Base-by-base conservation (phyloP, 2,113 vertebrate genomes). In the Hyperoodon ampullatus region DNA sequence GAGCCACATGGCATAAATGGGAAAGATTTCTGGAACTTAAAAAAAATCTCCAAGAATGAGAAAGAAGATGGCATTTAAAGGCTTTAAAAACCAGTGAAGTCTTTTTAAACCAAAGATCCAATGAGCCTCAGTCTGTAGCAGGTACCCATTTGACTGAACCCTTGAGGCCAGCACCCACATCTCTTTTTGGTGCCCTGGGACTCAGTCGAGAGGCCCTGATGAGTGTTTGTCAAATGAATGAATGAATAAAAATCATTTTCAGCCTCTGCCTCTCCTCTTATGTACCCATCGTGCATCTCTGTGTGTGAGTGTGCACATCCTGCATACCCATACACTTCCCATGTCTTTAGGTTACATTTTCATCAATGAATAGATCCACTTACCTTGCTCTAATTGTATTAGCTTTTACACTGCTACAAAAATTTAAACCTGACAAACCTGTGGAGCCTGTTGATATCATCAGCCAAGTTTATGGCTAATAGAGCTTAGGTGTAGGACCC, bases 311-410 rank as follows among this genome's bases (percentile, higher is more conserved):
- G 28, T 50, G 74, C 28, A 12, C 16, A 11, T 33, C 16, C 10
- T n/a, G 33, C 19, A n/a, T 7, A 78, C 44, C 15, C 15, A 2
- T 0, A 55, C 0, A 1, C 7, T 2, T 24, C 28, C 3, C 35
- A 8, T 13, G n/a, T 44, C 65, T 68, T 66, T 42, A 84, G 58
- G 8, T 16, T n/a, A 47, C 5, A 1, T 0, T 88, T 39, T 39
- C 35, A 39, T 86, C 74, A 33, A 12, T 68, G 83, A 6, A 6
- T 2, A 30, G 26, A 28, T 10, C 26, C 10, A 26, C 12, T 28
- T 83, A 6, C 35, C 8, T 85, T 88, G 70, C n/a, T 80, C 33
- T 47, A 28, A 60, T 42, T 42, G 21, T 82, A 26, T 78, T 8
- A 58, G 23, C 53, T 75, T 53, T 63, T 90, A 33, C 30, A 35